Evolutionary conservation across 2,888 invertebrate genomes (phyloP), one percentile per base, ranked within the genome.

Genomic region (Caenorhabditis drosophilae): DNA sequence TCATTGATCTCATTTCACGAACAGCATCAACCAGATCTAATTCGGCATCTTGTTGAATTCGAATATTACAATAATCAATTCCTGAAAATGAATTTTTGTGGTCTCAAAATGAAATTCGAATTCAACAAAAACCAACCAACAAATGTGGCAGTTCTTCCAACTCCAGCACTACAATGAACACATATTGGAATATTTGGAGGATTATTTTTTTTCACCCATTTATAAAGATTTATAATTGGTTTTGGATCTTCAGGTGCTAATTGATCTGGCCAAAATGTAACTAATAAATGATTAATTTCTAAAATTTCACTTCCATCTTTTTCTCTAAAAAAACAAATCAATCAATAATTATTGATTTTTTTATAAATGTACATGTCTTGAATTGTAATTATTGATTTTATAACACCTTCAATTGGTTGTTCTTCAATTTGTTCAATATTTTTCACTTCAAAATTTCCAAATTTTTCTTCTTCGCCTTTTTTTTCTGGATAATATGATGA

Each of bases 111-210:
- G n/a, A n/a, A n/a, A n/a, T n/a, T n/a, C n/a, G n/a, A n/a, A n/a
- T 26, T 34, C 7, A 4, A 15, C n/a, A 27, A 22, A 38, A 26
- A 27, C 51, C 42, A n/a, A 60, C 67, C 71, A 22, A 73, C 70
- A 52, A 73, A 76, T 1, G 76, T 76, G 18, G 73, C 72, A 4
- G 76, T 75, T 26, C 74, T 50, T 16, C 76, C 76, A 16, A 76
- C 75, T 27, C 76, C 73, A 15, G 77, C 77, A 38, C 73, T 71
- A 56, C 77, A 77, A 36, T 77, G 77, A 4, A 77, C 77, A 41
- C 70, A 49, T 23, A 75, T 69, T 16, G 73, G 67, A 4, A 46
- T 36, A 12, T 48, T 55, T 20, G 54, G 54, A 34, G 67, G 53
- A 47, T 67, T 66, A 23, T 26, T 40, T 16, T 53, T 69, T 55